These are phyloP conservation scores for Cygnus buccinator DNA, from an alignment of 2,113 vertebrate species.

Conservation along the genomic window DNA sequence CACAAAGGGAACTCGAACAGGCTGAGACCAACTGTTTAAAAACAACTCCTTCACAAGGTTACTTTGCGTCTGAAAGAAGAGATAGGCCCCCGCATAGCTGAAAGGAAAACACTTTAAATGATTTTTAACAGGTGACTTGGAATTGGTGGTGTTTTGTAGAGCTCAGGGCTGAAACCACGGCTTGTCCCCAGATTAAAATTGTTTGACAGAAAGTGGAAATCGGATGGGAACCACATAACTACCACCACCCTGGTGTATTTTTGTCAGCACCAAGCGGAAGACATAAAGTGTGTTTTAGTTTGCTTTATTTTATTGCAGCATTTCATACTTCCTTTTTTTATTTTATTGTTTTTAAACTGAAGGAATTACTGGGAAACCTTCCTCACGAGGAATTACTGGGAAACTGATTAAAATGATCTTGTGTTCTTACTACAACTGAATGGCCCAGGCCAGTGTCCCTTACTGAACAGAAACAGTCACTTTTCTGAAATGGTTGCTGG, in stretches of 20 bases:
- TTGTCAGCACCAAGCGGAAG: not conserved
- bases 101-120: not conserved
- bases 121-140: not conserved
- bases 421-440: not conserved
- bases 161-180: not conserved
- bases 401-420: not conserved
- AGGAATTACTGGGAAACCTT: not conserved
- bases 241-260: fast-evolving
- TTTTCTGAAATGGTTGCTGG: not conserved
- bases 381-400: not conserved
- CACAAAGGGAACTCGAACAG: not conserved
- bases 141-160: not conserved
- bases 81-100: not conserved
- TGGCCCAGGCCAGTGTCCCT: not conserved
- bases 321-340: not conserved
- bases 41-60: not conserved
- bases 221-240: not conserved
- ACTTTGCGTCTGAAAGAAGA: not conserved
- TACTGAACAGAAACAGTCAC: not conserved
- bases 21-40: not conserved
- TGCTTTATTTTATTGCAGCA: not conserved
- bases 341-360: not conserved
- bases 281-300: not conserved
- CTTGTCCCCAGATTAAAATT: not conserved
- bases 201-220: not conserved